These are phyloP conservation scores for Anableps anableps DNA, from an alignment of 2,797 vertebrate genomes.

Conservation along the genomic window DNA sequence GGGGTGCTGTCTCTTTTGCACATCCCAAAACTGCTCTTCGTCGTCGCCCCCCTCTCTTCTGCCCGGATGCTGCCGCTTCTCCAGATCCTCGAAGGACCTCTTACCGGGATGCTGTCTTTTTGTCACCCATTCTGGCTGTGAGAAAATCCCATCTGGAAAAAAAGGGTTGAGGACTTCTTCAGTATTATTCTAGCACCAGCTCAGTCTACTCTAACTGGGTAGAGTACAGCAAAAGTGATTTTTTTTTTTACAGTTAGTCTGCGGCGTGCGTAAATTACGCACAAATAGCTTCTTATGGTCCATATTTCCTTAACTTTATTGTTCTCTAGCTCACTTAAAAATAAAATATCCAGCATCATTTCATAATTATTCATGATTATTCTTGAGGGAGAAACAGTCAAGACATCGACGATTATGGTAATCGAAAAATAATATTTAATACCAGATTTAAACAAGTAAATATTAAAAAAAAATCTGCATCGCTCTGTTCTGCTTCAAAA, in stretches of 20 bases:
- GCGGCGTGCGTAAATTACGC: conserved; percentile 54
- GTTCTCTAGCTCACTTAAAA: not conserved
- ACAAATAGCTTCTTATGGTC: not conserved
- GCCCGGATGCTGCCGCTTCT: conserved; percentile 86
- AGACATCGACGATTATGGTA: not conserved
- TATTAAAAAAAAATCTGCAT: not conserved
- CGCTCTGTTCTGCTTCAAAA: not conserved
- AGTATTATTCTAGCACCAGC: not conserved
- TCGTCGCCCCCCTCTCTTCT: conserved; percentile 80
- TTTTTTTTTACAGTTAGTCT: no score
- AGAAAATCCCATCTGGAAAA: conserved; percentile 70
- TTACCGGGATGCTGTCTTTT: conserved; percentile 88
- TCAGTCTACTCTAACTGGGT: not conserved
- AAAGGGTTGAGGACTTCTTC: conserved; percentile 9
- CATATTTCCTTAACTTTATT: not conserved
- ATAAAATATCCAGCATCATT: not conserved
- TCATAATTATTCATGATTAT: not conserved
- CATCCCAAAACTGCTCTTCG: conserved; percentile 63
- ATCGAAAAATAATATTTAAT: not conserved
- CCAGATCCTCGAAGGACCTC: conserved; percentile 68
- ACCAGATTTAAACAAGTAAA: not conserved
- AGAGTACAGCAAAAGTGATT: not conserved
- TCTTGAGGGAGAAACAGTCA: not conserved
- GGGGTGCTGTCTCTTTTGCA: conserved; percentile 84
- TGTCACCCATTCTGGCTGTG: conserved; percentile 79